phyloP scores from a whole-genome alignment of 2,113 vertebrate genomes.

The Sphaerodactylus townsendi region DNA sequence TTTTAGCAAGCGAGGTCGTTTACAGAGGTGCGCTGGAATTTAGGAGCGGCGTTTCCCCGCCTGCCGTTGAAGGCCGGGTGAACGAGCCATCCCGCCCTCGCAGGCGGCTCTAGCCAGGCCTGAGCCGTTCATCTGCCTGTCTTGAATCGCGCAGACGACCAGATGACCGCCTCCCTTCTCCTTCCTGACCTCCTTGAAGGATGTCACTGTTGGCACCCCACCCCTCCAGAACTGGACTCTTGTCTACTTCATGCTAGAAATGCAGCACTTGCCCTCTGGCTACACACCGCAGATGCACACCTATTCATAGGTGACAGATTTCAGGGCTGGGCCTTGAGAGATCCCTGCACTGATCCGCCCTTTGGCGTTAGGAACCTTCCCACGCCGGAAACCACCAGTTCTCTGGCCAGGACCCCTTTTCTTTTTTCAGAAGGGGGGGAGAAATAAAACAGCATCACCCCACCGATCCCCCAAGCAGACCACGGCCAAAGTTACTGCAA shows the following conservation, averaged over 20 bases:
- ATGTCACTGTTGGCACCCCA: fast-evolving
- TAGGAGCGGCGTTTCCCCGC: neutral
- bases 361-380: neutral
- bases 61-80: neutral
- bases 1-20: too few relatives aligned
- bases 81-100: too few relatives aligned
- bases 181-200: neutral
- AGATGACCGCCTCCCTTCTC: neutral
- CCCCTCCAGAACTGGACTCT: neutral
- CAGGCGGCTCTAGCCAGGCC: neutral
- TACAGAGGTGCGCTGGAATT: neutral
- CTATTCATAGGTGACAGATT: neutral
- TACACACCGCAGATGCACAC: neutral
- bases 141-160: neutral
- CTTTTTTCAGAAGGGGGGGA: neutral
- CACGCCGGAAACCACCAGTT: neutral
- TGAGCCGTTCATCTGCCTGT: neutral
- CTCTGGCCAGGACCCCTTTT: neutral
- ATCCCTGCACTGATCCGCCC: too few relatives aligned
- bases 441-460: neutral
- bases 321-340: too few relatives aligned
- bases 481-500: neutral
- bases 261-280: neutral
- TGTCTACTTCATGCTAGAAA: neutral
- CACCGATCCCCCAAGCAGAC: too few relatives aligned